phyloP scores from a whole-genome alignment of 2,888 invertebrate genomes.

The Tanypteryx hageni region DNA sequence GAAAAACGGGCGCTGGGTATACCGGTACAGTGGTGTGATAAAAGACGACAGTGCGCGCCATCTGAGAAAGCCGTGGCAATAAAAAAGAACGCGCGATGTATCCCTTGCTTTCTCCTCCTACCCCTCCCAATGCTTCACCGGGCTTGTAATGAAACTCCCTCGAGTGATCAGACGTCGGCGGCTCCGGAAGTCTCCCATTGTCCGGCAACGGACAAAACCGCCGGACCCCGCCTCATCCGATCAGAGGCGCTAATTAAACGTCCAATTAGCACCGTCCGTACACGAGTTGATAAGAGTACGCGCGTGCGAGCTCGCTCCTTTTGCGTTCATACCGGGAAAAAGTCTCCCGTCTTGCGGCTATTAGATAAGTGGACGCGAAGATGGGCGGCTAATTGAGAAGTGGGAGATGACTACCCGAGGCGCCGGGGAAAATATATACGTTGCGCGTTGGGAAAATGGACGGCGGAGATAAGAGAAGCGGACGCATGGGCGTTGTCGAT shows the following conservation, averaged over 20 bases:
- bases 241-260: neutral
- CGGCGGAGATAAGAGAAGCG: neutral
- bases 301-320: neutral
- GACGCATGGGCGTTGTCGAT: neutral
- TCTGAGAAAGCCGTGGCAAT: too few species aligned
- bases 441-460: neutral
- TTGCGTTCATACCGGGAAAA: neutral
- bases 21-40: too few species aligned
- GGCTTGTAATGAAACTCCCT: neutral
- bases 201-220: neutral
- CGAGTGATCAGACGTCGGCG: neutral
- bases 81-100: too few species aligned
- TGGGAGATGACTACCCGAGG: neutral
- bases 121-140: too few species aligned
- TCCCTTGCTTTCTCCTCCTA: too few species aligned
- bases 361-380: neutral
- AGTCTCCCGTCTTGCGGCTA: neutral
- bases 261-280: conserved; percentile 17
- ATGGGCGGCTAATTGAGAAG: neutral
- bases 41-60: too few species aligned
- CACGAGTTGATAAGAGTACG: neutral
- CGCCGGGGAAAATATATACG: neutral
- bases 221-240: neutral
- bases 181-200: neutral
- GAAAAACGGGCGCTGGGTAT: too few species aligned